These are phyloP conservation scores for Shargacucullia verbasci DNA, from an alignment of 2,888 invertebrate species.

Conservation along the genomic window DNA sequence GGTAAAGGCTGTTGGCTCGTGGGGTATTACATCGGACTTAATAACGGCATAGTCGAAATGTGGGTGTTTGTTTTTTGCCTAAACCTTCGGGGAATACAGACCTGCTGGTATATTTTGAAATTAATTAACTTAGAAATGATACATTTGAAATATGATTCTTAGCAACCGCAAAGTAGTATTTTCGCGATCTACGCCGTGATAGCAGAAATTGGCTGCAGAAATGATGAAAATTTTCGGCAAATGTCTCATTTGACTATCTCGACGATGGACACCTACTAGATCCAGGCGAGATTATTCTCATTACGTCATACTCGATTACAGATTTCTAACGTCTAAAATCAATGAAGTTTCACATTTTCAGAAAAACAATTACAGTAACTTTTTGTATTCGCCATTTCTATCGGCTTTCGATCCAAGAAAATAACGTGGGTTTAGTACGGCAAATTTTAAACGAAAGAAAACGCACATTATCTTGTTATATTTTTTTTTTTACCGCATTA, in stretches of 20 bases:
- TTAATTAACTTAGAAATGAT: constrained; percentile 33
- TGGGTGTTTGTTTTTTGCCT: too few species aligned
- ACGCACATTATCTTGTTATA: too few species aligned
- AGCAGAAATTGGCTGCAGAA: constrained; percentile 17
- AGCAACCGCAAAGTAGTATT: constrained; percentile 40
- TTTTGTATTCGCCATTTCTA: neutral
- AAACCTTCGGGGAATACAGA: too few species aligned
- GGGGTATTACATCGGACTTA: too few species aligned
- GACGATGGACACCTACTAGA: constrained; percentile 73
- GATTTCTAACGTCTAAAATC: constrained; percentile 28
- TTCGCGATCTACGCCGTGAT: constrained; percentile 3
- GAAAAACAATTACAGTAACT: constrained; percentile 1
- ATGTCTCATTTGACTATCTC: constrained; percentile 37
- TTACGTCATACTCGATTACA: constrained; percentile 52
- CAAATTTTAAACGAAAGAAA: neutral
- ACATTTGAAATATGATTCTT: constrained; percentile 18
- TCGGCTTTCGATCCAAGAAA: neutral
- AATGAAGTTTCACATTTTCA: constrained; percentile 14
- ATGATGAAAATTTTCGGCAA: constrained; percentile 28
- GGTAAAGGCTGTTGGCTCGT: too few species aligned
- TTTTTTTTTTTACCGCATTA: too few species aligned
- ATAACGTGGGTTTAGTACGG: neutral
- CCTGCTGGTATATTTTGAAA: too few species aligned
- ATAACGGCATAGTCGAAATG: too few species aligned
- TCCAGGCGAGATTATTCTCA: constrained; percentile 48